A percentile compares a stretch with the other conserved stretches of the same genome.
These are phyloP conservation scores for Phasianus colchicus DNA, from an alignment of 2,113 vertebrate species.

Conservation along the genomic window DNA sequence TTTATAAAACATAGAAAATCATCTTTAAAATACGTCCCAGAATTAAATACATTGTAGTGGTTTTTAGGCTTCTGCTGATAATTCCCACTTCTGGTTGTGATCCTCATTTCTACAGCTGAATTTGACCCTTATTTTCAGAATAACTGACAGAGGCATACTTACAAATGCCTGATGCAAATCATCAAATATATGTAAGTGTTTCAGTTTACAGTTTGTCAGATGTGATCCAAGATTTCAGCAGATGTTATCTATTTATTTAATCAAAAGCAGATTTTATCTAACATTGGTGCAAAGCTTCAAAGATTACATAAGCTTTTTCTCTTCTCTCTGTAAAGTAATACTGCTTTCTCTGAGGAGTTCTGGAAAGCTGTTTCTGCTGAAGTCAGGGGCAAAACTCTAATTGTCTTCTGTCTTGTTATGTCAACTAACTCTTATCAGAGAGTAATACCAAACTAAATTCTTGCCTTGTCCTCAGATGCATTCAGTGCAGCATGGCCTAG, in stretches of 20 bases:
- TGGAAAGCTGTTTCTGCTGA: neutral
- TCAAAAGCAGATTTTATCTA: slow-evolving; percentile 47
- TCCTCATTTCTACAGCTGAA: neutral
- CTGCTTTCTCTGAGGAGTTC: neutral
- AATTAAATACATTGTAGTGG: neutral
- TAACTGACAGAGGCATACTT: neutral
- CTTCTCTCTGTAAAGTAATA: neutral
- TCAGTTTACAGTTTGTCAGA: slow-evolving; percentile 4
- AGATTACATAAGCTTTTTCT: neutral
- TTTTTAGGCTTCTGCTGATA: neutral
- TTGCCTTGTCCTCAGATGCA: no score
- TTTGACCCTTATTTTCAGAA: slow-evolving; percentile 15
- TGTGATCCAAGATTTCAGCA: slow-evolving; percentile 31
- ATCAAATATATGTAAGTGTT: neutral
- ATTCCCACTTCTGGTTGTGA: neutral
- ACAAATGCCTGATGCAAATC: neutral
- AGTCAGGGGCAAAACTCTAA: neutral
- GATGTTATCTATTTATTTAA: slow-evolving; percentile 52
- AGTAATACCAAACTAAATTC: neutral
- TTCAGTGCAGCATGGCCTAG: neutral
- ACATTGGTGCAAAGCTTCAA: slow-evolving; percentile 66
- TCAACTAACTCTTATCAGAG: neutral
- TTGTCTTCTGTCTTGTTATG: neutral
- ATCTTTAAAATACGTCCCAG: neutral
- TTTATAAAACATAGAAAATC: neutral